phyloP scores from a whole-genome alignment of 2,888 invertebrate genomes.

The Watsonalla binaria region DNA sequence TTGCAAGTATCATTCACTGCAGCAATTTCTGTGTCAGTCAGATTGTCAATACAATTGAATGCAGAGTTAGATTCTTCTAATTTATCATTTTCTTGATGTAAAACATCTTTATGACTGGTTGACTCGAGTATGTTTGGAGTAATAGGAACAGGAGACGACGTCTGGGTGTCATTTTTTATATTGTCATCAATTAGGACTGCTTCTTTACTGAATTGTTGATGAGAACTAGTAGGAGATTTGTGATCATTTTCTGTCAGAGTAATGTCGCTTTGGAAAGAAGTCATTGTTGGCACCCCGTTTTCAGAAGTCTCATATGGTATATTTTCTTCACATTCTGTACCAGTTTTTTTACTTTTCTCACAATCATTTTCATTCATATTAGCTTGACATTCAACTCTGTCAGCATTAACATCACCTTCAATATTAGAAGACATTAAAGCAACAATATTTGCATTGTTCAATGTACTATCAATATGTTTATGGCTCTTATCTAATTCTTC shows the following conservation, averaged over 20 bases:
- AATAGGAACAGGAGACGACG: neutral
- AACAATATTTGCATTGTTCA: neutral
- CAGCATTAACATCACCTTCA: neutral
- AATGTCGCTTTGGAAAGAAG: neutral
- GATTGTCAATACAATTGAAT: neutral
- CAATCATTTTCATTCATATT: neutral
- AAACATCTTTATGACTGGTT: neutral
- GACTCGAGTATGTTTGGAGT: neutral
- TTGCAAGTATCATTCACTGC: neutral
- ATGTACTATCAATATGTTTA: neutral
- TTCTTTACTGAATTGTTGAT: neutral
- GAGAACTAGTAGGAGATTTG: neutral
- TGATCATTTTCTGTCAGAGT: neutral
- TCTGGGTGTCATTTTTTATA: neutral
- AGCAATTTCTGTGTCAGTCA: neutral
- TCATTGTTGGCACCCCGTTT: too few relatives aligned
- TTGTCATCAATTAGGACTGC: neutral
- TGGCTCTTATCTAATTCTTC: neutral
- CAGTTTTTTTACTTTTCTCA: neutral
- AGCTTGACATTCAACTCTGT: neutral
- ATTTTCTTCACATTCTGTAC: neutral
- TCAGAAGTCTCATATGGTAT: neutral
- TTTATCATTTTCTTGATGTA: neutral
- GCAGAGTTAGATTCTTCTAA: neutral
- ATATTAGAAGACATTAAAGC: too few relatives aligned